These are phyloP conservation scores for Anguilla rostrata DNA, from an alignment of 2,113 vertebrate genomes.

Conservation along the genomic window DNA sequence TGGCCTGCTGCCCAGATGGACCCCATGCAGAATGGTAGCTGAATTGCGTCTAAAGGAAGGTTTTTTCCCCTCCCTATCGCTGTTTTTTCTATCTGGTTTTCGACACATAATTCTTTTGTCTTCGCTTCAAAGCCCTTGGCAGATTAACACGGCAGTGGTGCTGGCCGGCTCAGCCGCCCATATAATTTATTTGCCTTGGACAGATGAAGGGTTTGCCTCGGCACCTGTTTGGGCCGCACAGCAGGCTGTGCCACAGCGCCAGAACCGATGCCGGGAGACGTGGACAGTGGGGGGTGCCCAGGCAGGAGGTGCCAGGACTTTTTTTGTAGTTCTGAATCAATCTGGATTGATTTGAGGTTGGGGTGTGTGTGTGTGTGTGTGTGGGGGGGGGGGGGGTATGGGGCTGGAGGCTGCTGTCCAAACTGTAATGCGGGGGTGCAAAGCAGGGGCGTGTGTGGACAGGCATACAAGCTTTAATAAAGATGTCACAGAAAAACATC, in stretches of 20 bases:
- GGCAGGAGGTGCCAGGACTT: slow-evolving; percentile 35
- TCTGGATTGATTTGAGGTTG: slow-evolving; percentile 31
- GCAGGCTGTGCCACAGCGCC: slow-evolving; percentile 50
- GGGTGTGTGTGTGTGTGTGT: not conserved
- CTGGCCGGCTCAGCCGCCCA: slow-evolving; percentile 49
- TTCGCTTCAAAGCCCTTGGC: slow-evolving; percentile 64
- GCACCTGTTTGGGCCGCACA: slow-evolving; percentile 66
- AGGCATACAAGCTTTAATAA: slow-evolving; percentile 63
- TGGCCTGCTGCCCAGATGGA: not conserved
- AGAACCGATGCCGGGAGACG: slow-evolving; percentile 30
- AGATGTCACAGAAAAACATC: slow-evolving; percentile 71
- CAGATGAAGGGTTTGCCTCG: slow-evolving; percentile 50
- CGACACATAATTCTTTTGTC: slow-evolving; percentile 58
- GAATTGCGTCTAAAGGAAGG: not conserved
- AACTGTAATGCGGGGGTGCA: slow-evolving; percentile 19
- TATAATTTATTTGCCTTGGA: slow-evolving; percentile 62
- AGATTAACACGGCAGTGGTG: slow-evolving; percentile 63
- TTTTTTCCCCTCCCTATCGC: slow-evolving; percentile 54
- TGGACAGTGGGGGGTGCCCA: not conserved
- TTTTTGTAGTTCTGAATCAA: slow-evolving; percentile 46
- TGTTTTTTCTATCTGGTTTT: slow-evolving; percentile 16
- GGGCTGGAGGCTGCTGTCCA: slow-evolving; percentile 6
- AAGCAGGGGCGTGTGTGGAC: slow-evolving; percentile 22
- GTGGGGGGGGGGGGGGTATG: not conserved
- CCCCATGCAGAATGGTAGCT: slow-evolving; percentile 3